Conservation (phyloP, 1,140 invertebrate genomes). For the Anagrus nilaparvatae region DNA sequence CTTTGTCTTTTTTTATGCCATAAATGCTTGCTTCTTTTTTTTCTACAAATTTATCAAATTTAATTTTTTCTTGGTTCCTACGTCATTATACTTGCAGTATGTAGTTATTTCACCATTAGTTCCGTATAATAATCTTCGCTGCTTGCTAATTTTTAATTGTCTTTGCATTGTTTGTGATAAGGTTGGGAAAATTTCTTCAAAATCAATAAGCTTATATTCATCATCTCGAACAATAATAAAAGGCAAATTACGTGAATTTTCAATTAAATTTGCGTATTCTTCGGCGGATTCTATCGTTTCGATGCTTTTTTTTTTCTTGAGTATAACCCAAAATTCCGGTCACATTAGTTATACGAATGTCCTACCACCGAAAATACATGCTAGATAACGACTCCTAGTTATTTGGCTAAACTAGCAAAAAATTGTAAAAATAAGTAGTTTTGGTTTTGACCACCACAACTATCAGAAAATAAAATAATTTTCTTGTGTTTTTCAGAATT, state of each 20-base stretch:
- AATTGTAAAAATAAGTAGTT: conserved; percentile 5
- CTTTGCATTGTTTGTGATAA: no score
- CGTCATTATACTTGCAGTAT: no score
- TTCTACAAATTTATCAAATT: no score
- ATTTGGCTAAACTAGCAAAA: conserved; percentile 3
- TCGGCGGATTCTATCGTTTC: conserved; percentile 16
- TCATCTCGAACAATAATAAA: conserved; percentile 9
- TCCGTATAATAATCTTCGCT: no score
- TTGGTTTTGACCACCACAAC: conserved; percentile 10
- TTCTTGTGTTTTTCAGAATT: no score
- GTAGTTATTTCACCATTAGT: no score
- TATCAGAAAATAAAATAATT: no score
- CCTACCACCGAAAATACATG: conserved; percentile 1
- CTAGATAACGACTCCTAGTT: conserved; percentile 9
- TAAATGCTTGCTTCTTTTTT: no score
- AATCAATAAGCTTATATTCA: conserved; percentile 3
- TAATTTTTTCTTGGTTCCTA: no score
- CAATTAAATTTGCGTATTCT: conserved; percentile 15
- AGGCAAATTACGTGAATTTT: conserved; percentile 9
- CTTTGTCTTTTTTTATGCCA: no score
- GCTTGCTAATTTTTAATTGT: no score
- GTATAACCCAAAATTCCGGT: conserved; percentile 15
- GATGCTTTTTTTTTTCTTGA: conserved; percentile 13
- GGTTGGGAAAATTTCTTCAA: no score
- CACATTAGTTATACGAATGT: conserved; percentile 9